Evolutionary conservation across 2,888 invertebrate genomes (phyloP).

Genomic region (Pandemis heparana): DNA sequence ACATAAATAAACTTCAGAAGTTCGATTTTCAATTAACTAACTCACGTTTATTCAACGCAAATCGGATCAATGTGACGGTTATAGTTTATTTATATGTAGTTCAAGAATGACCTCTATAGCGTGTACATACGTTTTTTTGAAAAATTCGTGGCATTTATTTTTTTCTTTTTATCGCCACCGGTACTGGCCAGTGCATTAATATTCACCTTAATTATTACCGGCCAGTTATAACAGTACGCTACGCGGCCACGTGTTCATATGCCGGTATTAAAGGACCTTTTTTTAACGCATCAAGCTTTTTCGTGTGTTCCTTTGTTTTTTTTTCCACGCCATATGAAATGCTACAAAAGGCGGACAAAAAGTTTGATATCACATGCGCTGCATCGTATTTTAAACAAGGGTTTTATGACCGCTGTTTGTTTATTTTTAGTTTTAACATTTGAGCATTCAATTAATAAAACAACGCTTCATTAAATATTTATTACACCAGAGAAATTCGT

Average conservation of each 20-base stretch:
- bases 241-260: conserved; percentile 65
- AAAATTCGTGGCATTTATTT: neutral
- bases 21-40: too few species aligned
- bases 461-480: neutral
- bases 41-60: too few species aligned
- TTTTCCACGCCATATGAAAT: conserved; percentile 9
- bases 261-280: conserved; percentile 52
- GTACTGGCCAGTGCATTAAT: neutral
- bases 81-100: too few species aligned
- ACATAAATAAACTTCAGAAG: too few species aligned
- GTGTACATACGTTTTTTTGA: neutral
- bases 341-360: neutral
- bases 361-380: neutral
- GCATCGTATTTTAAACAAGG: neutral
- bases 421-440: neutral
- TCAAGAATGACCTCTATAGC: neutral
- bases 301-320: neutral
- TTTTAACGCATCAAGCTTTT: conserved; percentile 39
- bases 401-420: conserved; percentile 1
- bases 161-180: neutral
- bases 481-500: neutral
- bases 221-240: conserved; percentile 10
- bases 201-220: conserved; percentile 18
- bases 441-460: neutral
- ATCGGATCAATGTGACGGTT: neutral